Evolutionary conservation across 2,797 vertebrate species (phyloP).

Genomic region (Peromyscus nudipes): DNA sequence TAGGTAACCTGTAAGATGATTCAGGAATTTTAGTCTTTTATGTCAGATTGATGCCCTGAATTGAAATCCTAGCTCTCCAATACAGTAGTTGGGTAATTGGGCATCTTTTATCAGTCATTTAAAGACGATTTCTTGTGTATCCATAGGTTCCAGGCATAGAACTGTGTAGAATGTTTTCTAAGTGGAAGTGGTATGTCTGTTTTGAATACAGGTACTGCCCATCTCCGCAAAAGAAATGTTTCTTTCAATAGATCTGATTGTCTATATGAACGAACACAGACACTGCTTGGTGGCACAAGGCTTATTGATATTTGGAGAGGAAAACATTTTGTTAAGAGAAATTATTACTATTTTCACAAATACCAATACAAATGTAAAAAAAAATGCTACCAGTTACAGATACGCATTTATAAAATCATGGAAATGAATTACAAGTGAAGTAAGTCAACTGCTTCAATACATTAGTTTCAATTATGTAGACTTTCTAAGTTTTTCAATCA

Average conservation of each 20-base stretch:
- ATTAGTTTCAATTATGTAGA: slow-evolving; percentile 40
- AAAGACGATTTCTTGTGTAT: background rate
- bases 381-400: slow-evolving; percentile 15
- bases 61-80: slow-evolving; percentile 4
- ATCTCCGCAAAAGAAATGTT: slow-evolving; percentile 31
- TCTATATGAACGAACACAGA: background rate
- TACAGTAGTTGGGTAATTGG: background rate
- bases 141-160: background rate
- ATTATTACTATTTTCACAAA: slow-evolving; percentile 24
- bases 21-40: slow-evolving; percentile 10
- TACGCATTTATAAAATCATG: slow-evolving; percentile 45
- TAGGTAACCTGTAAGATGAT: background rate
- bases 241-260: slow-evolving; percentile 29
- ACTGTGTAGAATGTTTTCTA: slow-evolving; percentile 41
- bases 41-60: slow-evolving; percentile 1
- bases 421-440: slow-evolving; percentile 48
- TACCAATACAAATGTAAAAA: background rate
- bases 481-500: slow-evolving; percentile 45
- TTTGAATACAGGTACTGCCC: slow-evolving; percentile 21
- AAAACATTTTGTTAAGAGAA: slow-evolving; percentile 22
- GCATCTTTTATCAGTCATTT: slow-evolving; percentile 23
- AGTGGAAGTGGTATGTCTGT: background rate
- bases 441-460: background rate
- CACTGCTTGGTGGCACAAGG: background rate
- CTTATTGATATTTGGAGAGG: slow-evolving; percentile 34